Base-by-base conservation (phyloP, 2,113 vertebrate genomes). In the Miniopterus natalensis region DNA sequence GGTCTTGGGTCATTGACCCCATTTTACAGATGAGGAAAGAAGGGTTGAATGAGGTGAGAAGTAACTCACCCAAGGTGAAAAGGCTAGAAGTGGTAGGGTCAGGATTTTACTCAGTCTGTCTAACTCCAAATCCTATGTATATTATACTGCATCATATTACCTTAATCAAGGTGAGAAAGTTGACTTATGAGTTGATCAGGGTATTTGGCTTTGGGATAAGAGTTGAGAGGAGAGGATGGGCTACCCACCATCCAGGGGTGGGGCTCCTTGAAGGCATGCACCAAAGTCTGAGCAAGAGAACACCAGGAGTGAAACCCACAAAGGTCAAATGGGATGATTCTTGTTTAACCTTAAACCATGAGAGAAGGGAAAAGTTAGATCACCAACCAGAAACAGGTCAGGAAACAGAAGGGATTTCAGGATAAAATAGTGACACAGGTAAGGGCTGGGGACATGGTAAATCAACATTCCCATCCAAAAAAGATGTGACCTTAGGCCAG, bases 291-390 rank as follows among this genome's bases (percentile, higher is more conserved):
- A 95, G 71, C 71, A 95, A 96, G 73, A 92, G 92, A 53, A 89
- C 36, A 77, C 65, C 84, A 93, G 80, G 27, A 90, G 53, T 51
- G n/a, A 96, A 92, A 97, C 42, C 90, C 63, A 92, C 66, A 95
- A 95, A 94, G 77, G 65, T 96, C 88, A 97, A 79, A 70, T 70
- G 25, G 13, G 77, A 83, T 88, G 90, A 94, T 83, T 95, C 73
- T 85, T 92, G 53, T 92, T 59, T 96, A 83, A 88, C 6, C 31
- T 70, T 71, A 73, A 88, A 77, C 63, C 65, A 86, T 3, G 45
- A 84, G 55, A 63, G 61, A 75, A 95, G 71, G 74, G 90, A 94
- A 93, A 94, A 88, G 63, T 66, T 97, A 90, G 90, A 96, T 95
- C 66, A 90, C 63, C 25, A 73, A 31, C 45, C 21, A 79, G 61